Evolutionary conservation across 2,888 invertebrate species (phyloP), one percentile per base, ranked within the genome.

Genomic region (Euplexia lucipara): DNA sequence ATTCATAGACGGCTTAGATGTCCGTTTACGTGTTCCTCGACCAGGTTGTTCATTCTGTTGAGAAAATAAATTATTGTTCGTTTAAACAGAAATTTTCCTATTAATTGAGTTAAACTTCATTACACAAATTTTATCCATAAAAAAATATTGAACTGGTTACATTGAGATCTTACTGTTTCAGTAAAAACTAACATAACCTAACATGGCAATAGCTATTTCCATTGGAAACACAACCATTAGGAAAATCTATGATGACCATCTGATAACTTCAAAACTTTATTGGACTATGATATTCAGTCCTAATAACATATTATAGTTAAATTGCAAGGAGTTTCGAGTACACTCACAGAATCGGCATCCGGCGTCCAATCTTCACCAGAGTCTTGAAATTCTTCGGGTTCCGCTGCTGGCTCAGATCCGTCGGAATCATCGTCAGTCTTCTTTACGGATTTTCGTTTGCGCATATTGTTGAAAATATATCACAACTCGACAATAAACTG

Each of bases 361-460:
- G 95, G 95, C 90, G 95, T 95, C 95, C 95, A 95, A 89, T 95
- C 95, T 89, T 95, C 95, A 47, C 95, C 95, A 2, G 95, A 95
- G 83, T 95, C 95, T 88, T 95, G 95, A 77, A 95, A 95, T 83
- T 95, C 95, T 92, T 95, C 95, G 72, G 95, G 95, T 86, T 95
- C 95, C 45, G 82, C 93, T 54, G 85, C 93, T 70, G 87, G 90
- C 83, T 94, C 95, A 8, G 95, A 95, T 32, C 92, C 95, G 61
- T 95, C 95, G 37, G 95, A 95, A 65, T 95, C 95, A 53, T 93
- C 94, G 44, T 91, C 95, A 72, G 83, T 88, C 81, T 95, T 94
- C 86, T 94, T 95, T 77, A 95, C 82, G 44, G 93, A 93, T 84
- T 95, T 95, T 76, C 95, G 90, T 87, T 95, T 95, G 76, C 95